Evolutionary conservation across 2,888 invertebrate genomes (phyloP), one percentile per base, ranked within the genome.

Genomic region (Alsophila aescularia): DNA sequence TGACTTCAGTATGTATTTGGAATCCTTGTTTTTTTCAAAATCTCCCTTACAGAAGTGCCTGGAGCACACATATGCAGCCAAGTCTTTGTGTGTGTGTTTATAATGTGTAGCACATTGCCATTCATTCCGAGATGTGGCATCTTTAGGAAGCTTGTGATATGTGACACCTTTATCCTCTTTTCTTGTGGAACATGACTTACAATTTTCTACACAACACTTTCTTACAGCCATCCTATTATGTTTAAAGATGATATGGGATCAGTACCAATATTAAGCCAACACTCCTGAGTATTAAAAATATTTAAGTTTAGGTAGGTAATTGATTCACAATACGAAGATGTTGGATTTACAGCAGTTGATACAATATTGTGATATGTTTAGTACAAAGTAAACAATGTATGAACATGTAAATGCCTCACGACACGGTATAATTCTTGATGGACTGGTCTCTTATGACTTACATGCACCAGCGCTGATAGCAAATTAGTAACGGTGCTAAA

Each of bases 101-200:
- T 93, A 91, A 27, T 90, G 93, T 69, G 95, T 94, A 68, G 94
- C 92, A n/a, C 85, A 83, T 49, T 94, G 87, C 96, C 96, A 96
- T 77, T 90, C 92, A 42, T 92, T 89, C 50, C 93, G 87, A 52
- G 94, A 88, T 52, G 87, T 87, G 16, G 85, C 75, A 75, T 95
- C 94, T 77, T 94, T 93, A 1, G 96, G 96, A 72, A 95, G 94
- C 69, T 95, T 95, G 79, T 96, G 96, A 74, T 95, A 95, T 31
- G 96, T 95, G 29, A 96, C 94, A 59, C 96, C 95, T 64, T 92
- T 85, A 75, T 95, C 93, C 79, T 94, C 93, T 54, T 87, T 81
- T 75, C 94, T 90, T 56, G 89, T 87, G 29, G 94, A 93, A 76
- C 93, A 93, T 44, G 94, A 94, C 62, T 90, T 85, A 87, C 95